phyloP scores from a whole-genome alignment of 2,113 vertebrate genomes.

The Apodemus speciosus region DNA sequence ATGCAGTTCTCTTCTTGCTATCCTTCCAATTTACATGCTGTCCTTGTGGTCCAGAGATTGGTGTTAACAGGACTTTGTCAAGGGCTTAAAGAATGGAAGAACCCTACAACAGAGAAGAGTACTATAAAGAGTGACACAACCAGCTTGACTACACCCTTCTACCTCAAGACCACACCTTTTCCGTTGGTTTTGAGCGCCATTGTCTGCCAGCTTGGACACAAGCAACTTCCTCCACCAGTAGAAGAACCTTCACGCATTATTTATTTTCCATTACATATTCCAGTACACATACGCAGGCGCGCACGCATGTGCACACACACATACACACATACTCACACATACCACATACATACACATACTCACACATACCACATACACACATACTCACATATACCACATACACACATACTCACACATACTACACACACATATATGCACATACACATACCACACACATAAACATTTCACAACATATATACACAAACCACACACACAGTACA shows the following conservation, averaged over 20 bases:
- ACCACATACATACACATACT: not conserved
- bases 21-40: not conserved
- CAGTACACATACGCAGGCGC: not conserved
- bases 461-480: not conserved
- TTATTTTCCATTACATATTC: not conserved
- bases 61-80: not conserved
- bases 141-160: not conserved
- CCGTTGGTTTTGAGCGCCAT: not conserved
- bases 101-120: not conserved
- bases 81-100: not conserved
- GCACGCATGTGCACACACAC: not conserved
- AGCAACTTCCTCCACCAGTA: not conserved
- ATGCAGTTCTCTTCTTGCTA: not conserved
- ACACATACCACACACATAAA: not conserved
- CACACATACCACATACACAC: not conserved
- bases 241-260: not conserved
- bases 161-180: not conserved
- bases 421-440: not conserved
- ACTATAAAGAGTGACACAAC: not conserved
- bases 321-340: not conserved
- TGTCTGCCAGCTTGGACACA: not conserved
- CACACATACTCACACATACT: not conserved
- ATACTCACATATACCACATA: not conserved
- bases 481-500: not conserved
- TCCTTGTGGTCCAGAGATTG: not conserved